These are phyloP conservation scores for Cephalopholis sonnerati DNA, from an alignment of 2,113 vertebrate species.

Conservation along the genomic window DNA sequence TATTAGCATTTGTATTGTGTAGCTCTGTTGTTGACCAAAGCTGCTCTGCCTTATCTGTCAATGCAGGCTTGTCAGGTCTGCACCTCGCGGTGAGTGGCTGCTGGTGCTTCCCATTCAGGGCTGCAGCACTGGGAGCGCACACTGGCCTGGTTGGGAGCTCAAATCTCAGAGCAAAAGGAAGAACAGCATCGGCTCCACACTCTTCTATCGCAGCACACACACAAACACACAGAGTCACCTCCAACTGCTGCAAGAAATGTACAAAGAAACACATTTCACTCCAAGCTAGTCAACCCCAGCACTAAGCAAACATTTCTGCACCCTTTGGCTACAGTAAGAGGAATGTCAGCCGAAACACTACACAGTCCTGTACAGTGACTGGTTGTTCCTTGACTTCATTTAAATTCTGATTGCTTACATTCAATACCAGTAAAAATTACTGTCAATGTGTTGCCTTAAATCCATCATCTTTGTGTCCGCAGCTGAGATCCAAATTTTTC, in stretches of 20 bases:
- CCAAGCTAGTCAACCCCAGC: constrained; percentile 22
- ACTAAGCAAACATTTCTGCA: constrained; percentile 26
- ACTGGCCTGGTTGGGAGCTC: constrained; percentile 43
- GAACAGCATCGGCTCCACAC: constrained; percentile 38
- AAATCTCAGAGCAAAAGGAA: constrained; percentile 60
- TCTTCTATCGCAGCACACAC: constrained; percentile 23
- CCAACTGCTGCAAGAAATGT: constrained; percentile 36
- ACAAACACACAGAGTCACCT: constrained; percentile 39
- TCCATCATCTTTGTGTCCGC: neutral
- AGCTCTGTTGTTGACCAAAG: constrained; percentile 61
- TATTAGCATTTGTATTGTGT: constrained; percentile 75
- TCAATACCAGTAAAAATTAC: neutral
- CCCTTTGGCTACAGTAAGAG: neutral
- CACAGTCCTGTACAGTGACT: neutral
- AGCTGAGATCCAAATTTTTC: neutral
- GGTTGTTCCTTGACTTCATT: neutral
- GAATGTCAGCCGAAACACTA: neutral
- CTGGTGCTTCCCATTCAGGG: constrained; percentile 67
- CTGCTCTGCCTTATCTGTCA: constrained; percentile 71
- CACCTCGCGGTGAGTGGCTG: constrained; percentile 56
- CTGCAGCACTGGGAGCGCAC: constrained; percentile 50
- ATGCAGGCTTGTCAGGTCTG: constrained; percentile 70
- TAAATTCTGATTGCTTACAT: neutral
- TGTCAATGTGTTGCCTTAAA: neutral
- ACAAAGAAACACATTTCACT: constrained; percentile 56